phyloP scores from a whole-genome alignment of 2,113 vertebrate genomes.

The Capreolus pygargus region DNA sequence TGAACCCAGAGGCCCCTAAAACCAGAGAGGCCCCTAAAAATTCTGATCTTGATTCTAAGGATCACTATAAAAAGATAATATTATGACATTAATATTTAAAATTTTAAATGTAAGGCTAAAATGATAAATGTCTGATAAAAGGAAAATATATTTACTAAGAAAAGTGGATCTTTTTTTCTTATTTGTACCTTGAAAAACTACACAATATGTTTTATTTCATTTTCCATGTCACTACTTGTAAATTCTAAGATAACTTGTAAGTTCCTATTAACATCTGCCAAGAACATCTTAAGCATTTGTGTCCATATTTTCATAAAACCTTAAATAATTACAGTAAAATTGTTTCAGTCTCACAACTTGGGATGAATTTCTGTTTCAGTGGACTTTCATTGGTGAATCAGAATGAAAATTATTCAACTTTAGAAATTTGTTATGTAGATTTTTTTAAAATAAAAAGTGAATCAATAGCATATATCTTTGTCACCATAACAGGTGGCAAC shows the following conservation, averaged over 20 bases:
- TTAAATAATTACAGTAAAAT: neutral
- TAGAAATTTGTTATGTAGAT: neutral
- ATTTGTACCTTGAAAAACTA: slow-evolving; percentile 38
- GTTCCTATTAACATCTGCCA: neutral
- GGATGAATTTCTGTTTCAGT: neutral
- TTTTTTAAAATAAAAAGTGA: neutral
- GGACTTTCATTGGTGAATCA: neutral
- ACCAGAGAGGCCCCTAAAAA: neutral
- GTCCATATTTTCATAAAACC: neutral
- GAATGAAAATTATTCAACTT: neutral
- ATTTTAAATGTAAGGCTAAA: neutral
- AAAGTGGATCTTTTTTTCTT: neutral
- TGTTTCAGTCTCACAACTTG: neutral
- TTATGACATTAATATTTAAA: neutral
- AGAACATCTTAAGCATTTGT: neutral
- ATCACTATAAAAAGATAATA: neutral
- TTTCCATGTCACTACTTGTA: neutral
- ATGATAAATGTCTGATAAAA: neutral
- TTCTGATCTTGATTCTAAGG: neutral
- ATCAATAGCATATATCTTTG: neutral
- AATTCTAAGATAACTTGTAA: neutral
- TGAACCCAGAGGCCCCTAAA: neutral
- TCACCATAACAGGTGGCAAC: neutral
- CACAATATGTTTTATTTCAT: neutral
- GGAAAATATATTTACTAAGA: neutral